Base-by-base conservation (phyloP, 2,113 vertebrate species). In the Atrichornis clamosus region DNA sequence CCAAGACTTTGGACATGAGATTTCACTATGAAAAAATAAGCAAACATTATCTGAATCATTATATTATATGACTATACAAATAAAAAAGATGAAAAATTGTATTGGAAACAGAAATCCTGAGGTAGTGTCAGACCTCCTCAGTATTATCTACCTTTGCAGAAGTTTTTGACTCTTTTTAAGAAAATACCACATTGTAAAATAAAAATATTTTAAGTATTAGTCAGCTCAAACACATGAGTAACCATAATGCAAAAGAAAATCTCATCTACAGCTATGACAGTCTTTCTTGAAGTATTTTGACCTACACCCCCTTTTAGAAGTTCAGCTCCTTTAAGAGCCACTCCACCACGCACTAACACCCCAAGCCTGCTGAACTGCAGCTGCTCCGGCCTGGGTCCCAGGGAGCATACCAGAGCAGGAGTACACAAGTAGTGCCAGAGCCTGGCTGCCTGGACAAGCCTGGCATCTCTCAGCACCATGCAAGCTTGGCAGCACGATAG, bases 401-500 rank as follows among this genome's bases (percentile, higher is more conserved):
- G 22, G 27, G 59, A 93, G 63, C 92, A 95, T 62, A 80, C 70
- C 82, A 93, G 79, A 69, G 58, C 95, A 94, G 75, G 37, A 95
- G 78, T 2, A 72, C 69, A 96, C 81, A 87, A 56, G 87, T 0
- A 87, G 10, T 37, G 74, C 81, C 87, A 89, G 47, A 65, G 37
- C 26, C 92, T 20, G 72, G 59, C 72, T 96, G 96, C 79, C 95
- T 85, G 78, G 88, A 83, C 92, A 96, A 83, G 90, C 26, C 90
- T 90, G 79, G 63, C 70, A 76, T 60, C 82, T 62, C 83, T 79
- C 70, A 44, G 78, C 12, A 47, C 81, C 1, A 0, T 4, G 20
- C 56, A 75, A 86, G 56, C 58, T 68, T 83, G 82, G 84, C 78
- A 93, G 60, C 10, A 6, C 4, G 12, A 44, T 64, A 82, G 0